phyloP scores from a whole-genome alignment of 2,888 invertebrate genomes.

The Acanthococcus lagerstroemiae region DNA sequence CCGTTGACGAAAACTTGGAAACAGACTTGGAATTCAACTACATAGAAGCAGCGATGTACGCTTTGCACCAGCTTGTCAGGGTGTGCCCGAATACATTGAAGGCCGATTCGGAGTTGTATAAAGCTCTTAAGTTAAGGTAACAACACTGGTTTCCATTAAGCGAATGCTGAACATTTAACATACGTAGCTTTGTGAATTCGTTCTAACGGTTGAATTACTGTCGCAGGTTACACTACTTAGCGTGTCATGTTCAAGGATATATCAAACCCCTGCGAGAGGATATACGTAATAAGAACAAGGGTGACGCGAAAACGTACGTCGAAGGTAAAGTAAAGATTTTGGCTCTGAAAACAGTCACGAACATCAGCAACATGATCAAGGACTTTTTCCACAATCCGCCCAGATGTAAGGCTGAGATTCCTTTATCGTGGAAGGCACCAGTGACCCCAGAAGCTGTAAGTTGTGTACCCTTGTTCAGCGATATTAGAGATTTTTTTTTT shows the following conservation, averaged over 20 bases:
- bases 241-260: slow-evolving; percentile 80
- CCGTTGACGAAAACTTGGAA: slow-evolving; percentile 50
- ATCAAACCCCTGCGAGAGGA: slow-evolving; percentile 54
- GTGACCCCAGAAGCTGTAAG: slow-evolving; percentile 31
- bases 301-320: slow-evolving; percentile 44
- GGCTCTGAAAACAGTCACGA: slow-evolving; percentile 80
- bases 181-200: slow-evolving; percentile 28
- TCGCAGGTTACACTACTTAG: slow-evolving; percentile 77
- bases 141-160: neutral
- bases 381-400: slow-evolving; percentile 92
- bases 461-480: too few relatives aligned
- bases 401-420: slow-evolving; percentile 73
- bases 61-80: slow-evolving; percentile 63
- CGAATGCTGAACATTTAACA: neutral
- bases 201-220: too few relatives aligned
- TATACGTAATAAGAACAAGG: slow-evolving; percentile 48
- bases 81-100: slow-evolving; percentile 66
- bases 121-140: slow-evolving; percentile 64
- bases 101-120: slow-evolving; percentile 63
- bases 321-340: slow-evolving; percentile 67
- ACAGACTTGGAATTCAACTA: slow-evolving; percentile 76
- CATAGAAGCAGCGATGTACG: slow-evolving; percentile 80
- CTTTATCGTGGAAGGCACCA: slow-evolving; percentile 52
- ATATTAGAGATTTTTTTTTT: too few relatives aligned
- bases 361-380: slow-evolving; percentile 82